A percentile compares a stretch with the other conserved stretches of the same genome.
Conservation (phyloP, 2,888 invertebrate species). For the Rhimphoctona megacephalus region DNA sequence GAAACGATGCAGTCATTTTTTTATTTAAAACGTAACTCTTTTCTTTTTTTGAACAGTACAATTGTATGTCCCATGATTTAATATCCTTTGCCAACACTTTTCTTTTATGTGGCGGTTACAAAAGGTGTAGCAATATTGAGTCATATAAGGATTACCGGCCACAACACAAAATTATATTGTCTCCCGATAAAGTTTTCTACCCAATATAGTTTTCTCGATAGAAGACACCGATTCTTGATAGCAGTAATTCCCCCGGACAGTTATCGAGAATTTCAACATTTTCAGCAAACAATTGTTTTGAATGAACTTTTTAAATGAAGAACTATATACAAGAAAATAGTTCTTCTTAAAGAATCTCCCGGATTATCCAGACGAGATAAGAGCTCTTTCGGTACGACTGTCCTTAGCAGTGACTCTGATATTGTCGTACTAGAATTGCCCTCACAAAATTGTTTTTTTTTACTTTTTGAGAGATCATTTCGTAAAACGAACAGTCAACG, state of each 20-base stretch:
- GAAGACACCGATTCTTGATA: neutral
- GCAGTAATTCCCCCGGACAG: neutral
- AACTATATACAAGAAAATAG: neutral
- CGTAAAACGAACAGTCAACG: neutral
- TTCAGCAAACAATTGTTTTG: neutral
- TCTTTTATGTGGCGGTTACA: too few species aligned
- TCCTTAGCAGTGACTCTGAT: neutral
- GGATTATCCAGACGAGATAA: neutral
- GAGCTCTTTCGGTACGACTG: neutral
- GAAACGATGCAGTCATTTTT: too few species aligned
- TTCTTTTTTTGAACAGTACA: too few species aligned
- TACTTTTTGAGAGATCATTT: neutral
- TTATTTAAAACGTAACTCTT: too few species aligned
- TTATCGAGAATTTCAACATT: neutral
- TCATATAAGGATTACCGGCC: too few species aligned
- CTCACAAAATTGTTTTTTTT: neutral
- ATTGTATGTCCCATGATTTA: too few species aligned
- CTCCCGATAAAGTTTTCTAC: slow-evolving; percentile 19
- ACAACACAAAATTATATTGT: too few species aligned
- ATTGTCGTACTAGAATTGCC: neutral
- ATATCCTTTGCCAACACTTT: too few species aligned
- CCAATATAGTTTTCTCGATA: slow-evolving; percentile 5
- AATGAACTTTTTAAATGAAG: neutral
- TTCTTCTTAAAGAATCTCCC: neutral
- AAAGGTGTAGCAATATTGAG: too few species aligned